Percentiles rank a stretch among this genome's conserved stretches.
These are phyloP conservation scores for Hermaeophaga mercurialis DNA, from an alignment of 2,888 invertebrate species.

Conservation along the genomic window DNA sequence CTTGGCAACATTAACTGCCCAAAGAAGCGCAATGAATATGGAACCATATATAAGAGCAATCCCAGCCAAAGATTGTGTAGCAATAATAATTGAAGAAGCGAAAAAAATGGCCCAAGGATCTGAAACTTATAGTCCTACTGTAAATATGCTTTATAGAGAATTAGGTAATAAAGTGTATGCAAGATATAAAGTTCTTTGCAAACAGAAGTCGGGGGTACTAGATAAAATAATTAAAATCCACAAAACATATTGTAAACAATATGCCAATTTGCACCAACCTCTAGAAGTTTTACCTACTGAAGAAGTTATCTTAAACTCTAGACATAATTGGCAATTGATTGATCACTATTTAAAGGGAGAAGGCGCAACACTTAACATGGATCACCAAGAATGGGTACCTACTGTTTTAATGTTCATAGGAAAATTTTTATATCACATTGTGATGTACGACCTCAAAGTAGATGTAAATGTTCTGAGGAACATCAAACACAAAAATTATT, in stretches of 20 bases:
- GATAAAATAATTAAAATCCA: constrained; percentile 63
- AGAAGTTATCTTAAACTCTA: constrained; percentile 58
- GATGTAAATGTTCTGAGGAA: constrained; percentile 74
- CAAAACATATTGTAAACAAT: constrained; percentile 50
- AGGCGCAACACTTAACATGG: constrained; percentile 50
- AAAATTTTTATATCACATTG: constrained; percentile 84
- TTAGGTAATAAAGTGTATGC: constrained; percentile 73
- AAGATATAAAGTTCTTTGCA: constrained; percentile 59
- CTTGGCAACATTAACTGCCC: constrained; percentile 67
- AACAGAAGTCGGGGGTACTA: constrained; percentile 68
- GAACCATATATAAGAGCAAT: constrained; percentile 53
- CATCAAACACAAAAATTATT: constrained; percentile 61
- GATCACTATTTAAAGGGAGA: constrained; percentile 57
- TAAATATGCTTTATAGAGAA: constrained; percentile 66
- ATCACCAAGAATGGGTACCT: constrained; percentile 69
- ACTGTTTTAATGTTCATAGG: constrained; percentile 72
- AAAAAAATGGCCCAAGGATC: constrained; percentile 74
- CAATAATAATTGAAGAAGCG: constrained; percentile 72
- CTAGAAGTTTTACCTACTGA: constrained; percentile 46
- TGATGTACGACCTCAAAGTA: constrained; percentile 84
- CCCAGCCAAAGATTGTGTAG: constrained; percentile 59
- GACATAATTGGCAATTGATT: constrained; percentile 76
- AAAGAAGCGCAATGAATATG: constrained; percentile 51
- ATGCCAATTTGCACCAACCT: constrained; percentile 41
- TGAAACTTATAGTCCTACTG: constrained; percentile 77